phyloP scores from a whole-genome alignment of 1,140 invertebrate genomes.

The Atta cephalotes region DNA sequence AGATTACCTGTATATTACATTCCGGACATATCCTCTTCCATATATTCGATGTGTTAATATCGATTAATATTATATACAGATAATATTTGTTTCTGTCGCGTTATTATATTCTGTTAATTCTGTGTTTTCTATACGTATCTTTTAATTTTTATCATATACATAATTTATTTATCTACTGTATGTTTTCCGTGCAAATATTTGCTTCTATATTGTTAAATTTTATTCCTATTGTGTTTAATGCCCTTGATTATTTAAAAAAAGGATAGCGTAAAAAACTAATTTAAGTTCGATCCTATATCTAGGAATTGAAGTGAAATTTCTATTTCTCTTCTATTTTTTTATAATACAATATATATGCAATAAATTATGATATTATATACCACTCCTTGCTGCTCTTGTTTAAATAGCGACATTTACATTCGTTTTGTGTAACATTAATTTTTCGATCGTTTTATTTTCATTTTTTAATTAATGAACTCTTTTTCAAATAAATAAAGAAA shows the following conservation, averaged over 20 bases:
- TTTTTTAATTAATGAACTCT: neutral
- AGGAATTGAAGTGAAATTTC: slow-evolving; percentile 22
- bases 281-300: neutral
- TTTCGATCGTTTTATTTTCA: neutral
- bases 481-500: neutral
- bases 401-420: neutral
- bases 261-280: neutral
- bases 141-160: neutral
- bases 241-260: neutral
- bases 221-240: neutral
- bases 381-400: neutral
- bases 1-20: slow-evolving; percentile 9
- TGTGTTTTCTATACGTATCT: neutral
- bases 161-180: slow-evolving; percentile 23
- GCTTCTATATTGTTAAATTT: slow-evolving; percentile 35
- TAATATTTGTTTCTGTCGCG: slow-evolving; percentile 1
- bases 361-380: neutral
- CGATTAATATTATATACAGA: slow-evolving; percentile 22
- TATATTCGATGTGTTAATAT: slow-evolving; percentile 31
- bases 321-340: neutral
- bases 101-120: neutral
- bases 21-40: neutral
- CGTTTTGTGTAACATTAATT: neutral
- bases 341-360: neutral
- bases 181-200: slow-evolving; percentile 12